Conservation (phyloP, 2,113 vertebrate genomes). For the Pelecanus crispus region DNA sequence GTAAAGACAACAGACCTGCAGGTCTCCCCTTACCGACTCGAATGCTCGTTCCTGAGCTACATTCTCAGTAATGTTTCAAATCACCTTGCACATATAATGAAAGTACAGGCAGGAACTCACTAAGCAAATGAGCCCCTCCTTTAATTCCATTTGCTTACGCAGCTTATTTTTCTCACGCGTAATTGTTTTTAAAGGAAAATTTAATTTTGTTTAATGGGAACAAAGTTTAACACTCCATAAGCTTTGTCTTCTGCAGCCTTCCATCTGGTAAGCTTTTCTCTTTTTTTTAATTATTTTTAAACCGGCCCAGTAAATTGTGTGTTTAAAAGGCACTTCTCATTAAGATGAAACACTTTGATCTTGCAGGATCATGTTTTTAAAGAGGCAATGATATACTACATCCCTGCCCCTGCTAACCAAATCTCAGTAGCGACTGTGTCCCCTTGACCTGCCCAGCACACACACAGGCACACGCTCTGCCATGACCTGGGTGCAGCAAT, state of each 20-base stretch:
- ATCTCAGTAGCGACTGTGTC: accelerated
- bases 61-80: background rate
- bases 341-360: conserved; percentile 32
- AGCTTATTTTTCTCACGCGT: background rate
- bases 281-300: conserved; percentile 23
- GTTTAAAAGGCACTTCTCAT: conserved; percentile 14
- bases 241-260: background rate
- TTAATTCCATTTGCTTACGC: background rate
- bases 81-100: background rate
- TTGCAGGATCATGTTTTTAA: background rate
- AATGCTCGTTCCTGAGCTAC: background rate
- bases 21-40: accelerated
- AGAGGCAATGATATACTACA: background rate
- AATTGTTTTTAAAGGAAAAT: conserved; percentile 38
- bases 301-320: background rate
- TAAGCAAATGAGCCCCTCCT: background rate
- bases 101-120: background rate
- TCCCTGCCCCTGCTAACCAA: background rate
- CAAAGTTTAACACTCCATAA: conserved; percentile 27
- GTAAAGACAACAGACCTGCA: background rate
- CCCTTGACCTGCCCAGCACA: background rate
- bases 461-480: accelerated
- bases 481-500: background rate
- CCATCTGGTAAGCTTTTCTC: background rate
- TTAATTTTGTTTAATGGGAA: conserved; percentile 42